Conservation (phyloP, 2,888 invertebrate genomes). For the Spodoptera exigua region DNA sequence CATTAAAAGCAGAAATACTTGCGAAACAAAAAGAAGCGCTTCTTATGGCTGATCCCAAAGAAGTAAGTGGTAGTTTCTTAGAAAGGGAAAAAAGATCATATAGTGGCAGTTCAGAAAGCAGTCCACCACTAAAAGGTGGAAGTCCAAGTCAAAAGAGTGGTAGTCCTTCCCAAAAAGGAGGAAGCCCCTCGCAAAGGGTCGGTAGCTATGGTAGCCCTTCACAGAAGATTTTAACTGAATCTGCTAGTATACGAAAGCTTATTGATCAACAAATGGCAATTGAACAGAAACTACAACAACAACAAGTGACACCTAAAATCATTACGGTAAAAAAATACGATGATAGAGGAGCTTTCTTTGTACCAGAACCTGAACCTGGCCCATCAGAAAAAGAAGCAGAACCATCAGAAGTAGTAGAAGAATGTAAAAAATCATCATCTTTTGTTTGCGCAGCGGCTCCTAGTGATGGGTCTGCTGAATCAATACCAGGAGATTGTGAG, state of each 20-base stretch:
- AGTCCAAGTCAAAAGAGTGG: constrained; percentile 84
- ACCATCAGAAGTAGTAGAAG: constrained; percentile 74
- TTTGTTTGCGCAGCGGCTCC: constrained; percentile 85
- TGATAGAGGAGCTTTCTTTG: constrained; percentile 85
- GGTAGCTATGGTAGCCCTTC: constrained; percentile 85
- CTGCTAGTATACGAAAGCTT: constrained; percentile 83
- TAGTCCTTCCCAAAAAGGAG: constrained; percentile 85
- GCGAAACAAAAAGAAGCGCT: constrained; percentile 96
- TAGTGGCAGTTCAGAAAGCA: constrained; percentile 90
- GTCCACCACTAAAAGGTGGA: constrained; percentile 88
- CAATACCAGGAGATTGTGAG: constrained; percentile 90
- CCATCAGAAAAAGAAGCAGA: constrained; percentile 61
- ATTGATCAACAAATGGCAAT: constrained; percentile 86
- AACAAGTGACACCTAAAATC: constrained; percentile 79
- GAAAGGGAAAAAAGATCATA: constrained; percentile 87
- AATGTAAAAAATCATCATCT: constrained; percentile 80
- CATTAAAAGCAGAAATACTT: constrained; percentile 94
- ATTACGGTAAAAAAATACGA: constrained; percentile 85
- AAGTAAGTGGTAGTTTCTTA: constrained; percentile 83
- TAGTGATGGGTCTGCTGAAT: constrained; percentile 85
- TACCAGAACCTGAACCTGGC: constrained; percentile 78
- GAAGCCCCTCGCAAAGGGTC: constrained; percentile 84
- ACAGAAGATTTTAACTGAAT: constrained; percentile 84
- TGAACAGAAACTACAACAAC: constrained; percentile 80
- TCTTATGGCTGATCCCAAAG: constrained; percentile 90